Base-by-base conservation (phyloP, 1,140 invertebrate species). In the Atta cephalotes region DNA sequence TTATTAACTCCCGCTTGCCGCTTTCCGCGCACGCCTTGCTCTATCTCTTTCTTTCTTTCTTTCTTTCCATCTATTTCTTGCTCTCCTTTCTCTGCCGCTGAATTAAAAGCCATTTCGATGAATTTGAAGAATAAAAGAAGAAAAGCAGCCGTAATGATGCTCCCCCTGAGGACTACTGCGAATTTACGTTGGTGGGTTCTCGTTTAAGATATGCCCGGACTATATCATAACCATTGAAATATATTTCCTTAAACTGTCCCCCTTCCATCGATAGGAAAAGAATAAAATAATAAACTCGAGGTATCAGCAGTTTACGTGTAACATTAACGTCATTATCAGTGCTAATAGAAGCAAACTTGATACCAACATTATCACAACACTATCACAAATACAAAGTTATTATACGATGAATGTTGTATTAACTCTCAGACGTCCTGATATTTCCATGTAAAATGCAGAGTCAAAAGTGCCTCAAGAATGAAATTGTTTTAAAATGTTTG, bases 1-100 rank as follows among this genome's bases (percentile, higher is more conserved):
- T 91, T 91, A 91, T 90, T 88, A 85, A 56, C 89, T 63, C 45
- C 7, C 58, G 49, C 49, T 76, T 49, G 51, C 35, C 21, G 16
- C 49, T 86, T 53, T 71, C 35, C 39, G 25, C 39, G 45, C 63
- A n/a, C 49, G 16, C n/a, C 39, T 56, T 45, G 2, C 28, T 79
- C 16, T 45, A 5, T 45, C 72, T 51, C 31, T 39, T 0, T 39
- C 31, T 31, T n/a, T 18, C 71, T 51, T n/a, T 18, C 25, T 10
- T 10, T 53, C 65, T 56, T 25, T 25, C 18, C 68, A 6, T 12
- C 28, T 63, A 6, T 63, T 58, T 3, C 65, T 65, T 6, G 9
- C 14, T 63, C 18, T 45, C 31, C 21, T 28, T 85, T 39, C 66
- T 25, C 62, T 18, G n/a, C n/a, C 25, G 39, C 28, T 21, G 31